Evolutionary conservation across 2,113 vertebrate species (phyloP).

Genomic region (Chloropsis cyanopogon): DNA sequence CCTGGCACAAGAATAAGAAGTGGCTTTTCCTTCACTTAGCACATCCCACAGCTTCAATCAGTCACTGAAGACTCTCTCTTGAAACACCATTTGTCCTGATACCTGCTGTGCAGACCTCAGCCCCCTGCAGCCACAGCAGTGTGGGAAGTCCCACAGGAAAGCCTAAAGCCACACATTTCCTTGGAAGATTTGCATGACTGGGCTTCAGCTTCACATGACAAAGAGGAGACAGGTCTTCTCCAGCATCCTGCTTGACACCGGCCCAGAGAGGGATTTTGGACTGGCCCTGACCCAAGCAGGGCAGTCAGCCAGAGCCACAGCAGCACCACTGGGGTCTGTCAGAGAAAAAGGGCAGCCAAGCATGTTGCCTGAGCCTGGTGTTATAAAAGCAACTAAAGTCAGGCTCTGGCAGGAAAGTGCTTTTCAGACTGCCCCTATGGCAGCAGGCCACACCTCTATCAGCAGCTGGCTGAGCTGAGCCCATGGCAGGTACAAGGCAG

Average conservation of each 20-base stretch:
- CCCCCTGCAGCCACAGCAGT: background rate
- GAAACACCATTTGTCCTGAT: background rate
- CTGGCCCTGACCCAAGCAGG: background rate
- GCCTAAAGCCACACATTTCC: background rate
- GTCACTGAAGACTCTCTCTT: background rate
- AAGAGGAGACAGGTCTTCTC: background rate
- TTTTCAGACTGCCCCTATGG: background rate
- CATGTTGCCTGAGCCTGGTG: accelerated
- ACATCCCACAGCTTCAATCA: background rate
- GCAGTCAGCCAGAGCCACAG: background rate
- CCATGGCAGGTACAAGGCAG: background rate
- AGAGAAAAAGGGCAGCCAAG: background rate
- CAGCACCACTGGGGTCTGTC: background rate
- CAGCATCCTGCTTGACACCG: background rate
- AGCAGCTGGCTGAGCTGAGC: background rate
- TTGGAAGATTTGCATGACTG: background rate
- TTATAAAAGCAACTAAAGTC: background rate
- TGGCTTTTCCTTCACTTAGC: background rate
- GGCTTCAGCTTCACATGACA: background rate
- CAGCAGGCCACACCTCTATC: background rate
- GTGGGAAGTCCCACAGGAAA: background rate
- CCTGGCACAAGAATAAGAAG: background rate
- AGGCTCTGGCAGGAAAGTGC: background rate
- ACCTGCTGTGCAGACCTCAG: background rate
- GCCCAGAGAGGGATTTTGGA: background rate